phyloP scores from a whole-genome alignment of 1,140 invertebrate species.

The Drosophila sp. region DNA sequence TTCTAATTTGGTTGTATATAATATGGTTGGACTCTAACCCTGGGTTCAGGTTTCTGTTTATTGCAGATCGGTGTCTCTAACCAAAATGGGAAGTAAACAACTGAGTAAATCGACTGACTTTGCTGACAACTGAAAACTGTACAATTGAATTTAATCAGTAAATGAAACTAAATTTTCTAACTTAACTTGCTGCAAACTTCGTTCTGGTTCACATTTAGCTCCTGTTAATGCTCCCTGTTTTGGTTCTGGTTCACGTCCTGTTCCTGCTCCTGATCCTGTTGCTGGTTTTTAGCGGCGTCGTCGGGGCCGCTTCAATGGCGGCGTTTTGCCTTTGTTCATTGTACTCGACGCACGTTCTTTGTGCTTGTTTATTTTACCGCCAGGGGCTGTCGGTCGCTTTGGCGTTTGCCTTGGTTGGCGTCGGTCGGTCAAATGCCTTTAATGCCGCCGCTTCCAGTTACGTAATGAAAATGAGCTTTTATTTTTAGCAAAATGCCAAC shows the following conservation, averaged over 20 bases:
- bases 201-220: not conserved
- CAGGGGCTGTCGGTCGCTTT: slow-evolving; percentile 33
- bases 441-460: slow-evolving; percentile 41
- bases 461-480: slow-evolving; percentile 45
- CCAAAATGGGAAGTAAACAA: no score
- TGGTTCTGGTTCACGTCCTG: not conserved
- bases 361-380: slow-evolving; percentile 47
- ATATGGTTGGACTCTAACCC: no score
- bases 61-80: no score
- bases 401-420: slow-evolving; percentile 3
- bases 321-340: slow-evolving; percentile 54
- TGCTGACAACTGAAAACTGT: no score
- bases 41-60: no score
- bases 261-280: not conserved
- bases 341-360: slow-evolving; percentile 35
- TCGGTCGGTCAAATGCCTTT: slow-evolving; percentile 36
- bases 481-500: slow-evolving; percentile 48
- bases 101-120: no score
- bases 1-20: no score
- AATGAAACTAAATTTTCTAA: no score
- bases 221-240: no score
- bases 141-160: no score
- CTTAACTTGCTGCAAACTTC: no score
- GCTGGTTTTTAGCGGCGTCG: slow-evolving; percentile 17
- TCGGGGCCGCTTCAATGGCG: slow-evolving; percentile 43